phyloP scores from a whole-genome alignment of 2,797 vertebrate species.

The Pangasius djambal region DNA sequence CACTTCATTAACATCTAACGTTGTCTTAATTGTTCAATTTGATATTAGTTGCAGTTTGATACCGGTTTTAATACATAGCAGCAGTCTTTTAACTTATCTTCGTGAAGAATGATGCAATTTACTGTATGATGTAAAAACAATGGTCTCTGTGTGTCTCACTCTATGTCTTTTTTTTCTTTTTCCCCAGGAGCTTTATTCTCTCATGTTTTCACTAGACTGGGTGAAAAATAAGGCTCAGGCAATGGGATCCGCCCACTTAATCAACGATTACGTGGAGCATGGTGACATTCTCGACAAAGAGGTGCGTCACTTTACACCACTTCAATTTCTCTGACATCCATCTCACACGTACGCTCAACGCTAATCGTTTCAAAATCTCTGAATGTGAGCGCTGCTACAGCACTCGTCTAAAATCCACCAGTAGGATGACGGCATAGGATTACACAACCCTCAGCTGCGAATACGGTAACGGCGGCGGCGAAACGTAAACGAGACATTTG shows the following conservation, averaged over 20 bases:
- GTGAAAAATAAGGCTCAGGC: constrained; percentile 88
- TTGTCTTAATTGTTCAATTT: too few species aligned
- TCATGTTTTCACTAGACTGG: constrained; percentile 97
- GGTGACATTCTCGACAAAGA: constrained; percentile 88
- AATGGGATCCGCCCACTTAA: constrained; percentile 90
- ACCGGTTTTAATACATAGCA: not conserved
- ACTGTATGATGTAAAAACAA: not conserved
- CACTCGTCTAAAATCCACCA: not conserved
- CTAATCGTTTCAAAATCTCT: not conserved
- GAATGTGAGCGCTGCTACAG: not conserved
- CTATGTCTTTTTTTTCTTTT: not conserved
- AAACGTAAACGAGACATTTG: not conserved
- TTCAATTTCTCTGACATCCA: not conserved
- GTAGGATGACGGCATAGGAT: not conserved
- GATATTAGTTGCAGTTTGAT: not conserved
- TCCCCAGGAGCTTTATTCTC: constrained; percentile 83
- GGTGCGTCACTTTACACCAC: constrained; percentile 67
- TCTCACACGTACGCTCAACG: too few species aligned
- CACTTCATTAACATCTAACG: too few species aligned
- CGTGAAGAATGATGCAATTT: too few species aligned
- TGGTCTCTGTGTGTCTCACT: too few species aligned
- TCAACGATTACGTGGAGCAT: constrained; percentile 92
- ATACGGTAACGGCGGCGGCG: not conserved
- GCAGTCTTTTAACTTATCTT: not conserved
- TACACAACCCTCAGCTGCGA: not conserved